phyloP scores from a whole-genome alignment of 2,888 invertebrate species.

The Hoplodrina blanda region DNA sequence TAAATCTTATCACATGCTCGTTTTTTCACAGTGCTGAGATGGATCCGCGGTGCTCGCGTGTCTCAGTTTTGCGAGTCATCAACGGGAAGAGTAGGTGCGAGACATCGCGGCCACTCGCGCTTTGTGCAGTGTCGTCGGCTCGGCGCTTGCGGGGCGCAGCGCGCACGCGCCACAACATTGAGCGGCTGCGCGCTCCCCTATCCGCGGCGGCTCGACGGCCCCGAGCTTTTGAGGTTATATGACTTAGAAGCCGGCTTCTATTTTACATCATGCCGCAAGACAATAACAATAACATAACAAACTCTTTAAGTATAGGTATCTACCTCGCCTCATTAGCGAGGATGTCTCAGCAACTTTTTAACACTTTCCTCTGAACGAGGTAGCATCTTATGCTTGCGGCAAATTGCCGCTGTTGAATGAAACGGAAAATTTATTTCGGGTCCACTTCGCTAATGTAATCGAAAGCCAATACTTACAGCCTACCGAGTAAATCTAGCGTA shows the following conservation, averaged over 20 bases:
- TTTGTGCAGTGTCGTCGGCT: conserved; percentile 83
- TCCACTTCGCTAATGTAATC: conserved; percentile 66
- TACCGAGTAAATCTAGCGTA: conserved; percentile 64
- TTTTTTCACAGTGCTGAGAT: conserved; percentile 71
- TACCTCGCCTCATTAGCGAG: conserved; percentile 66
- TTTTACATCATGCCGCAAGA: conserved; percentile 74
- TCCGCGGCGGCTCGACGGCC: conserved; percentile 72
- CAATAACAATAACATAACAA: conserved; percentile 84
- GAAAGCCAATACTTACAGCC: conserved; percentile 64
- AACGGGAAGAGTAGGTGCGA: conserved; percentile 76
- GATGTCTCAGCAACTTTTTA: conserved; percentile 35
- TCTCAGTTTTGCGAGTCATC: conserved; percentile 72
- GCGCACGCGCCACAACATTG: conserved; percentile 89
- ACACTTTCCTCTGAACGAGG: conserved; percentile 24
- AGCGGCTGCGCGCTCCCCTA: conserved; percentile 85
- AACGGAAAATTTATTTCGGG: conserved; percentile 70
- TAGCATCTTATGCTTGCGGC: conserved; percentile 35
- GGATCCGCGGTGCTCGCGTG: conserved; percentile 66
- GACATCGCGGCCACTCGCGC: conserved; percentile 80
- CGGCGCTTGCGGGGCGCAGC: conserved; percentile 54
- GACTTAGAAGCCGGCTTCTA: conserved; percentile 83
- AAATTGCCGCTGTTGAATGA: conserved; percentile 62
- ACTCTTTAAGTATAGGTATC: conserved; percentile 65
- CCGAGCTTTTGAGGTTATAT: conserved; percentile 88
- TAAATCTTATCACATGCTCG: conserved; percentile 84